Evolutionary conservation across 2,888 invertebrate species (phyloP), one percentile per base, ranked within the genome.

Genomic region (Drosophila mercatorum): DNA sequence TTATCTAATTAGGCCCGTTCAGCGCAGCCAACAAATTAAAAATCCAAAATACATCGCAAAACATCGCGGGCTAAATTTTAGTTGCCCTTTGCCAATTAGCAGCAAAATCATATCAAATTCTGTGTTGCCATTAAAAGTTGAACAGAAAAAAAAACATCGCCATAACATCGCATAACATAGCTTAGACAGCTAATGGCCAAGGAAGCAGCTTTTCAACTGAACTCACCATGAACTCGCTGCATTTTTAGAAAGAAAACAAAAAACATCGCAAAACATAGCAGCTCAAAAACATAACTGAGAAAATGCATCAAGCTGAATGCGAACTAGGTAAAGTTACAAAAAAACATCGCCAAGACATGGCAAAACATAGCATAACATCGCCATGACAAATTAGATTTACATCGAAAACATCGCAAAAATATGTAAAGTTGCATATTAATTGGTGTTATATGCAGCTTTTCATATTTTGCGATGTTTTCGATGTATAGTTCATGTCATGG

Each of bases 1-100:
- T 73, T 55, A 81, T 75, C 72, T 83, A 81, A 85, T 85, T 85
- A 82, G 46, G 52, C 46, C 10, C 41, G 64, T 40, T 67, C 46
- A 28, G 41, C 31, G 31, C 22, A 28, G 11, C 31, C 53, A 40
- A 26, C 22, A 40, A 12, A 52, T 38, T 22, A 14, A 26, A 52
- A 26, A 10, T 3, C 8, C 8, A 26, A 47, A 38, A 55, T 22
- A 46, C 34, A 28, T 36, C 22, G 22, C n/a, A 28, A 46, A 61
- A 26, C 43, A 53, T n/a, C 26, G 36, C 28, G 5, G 8, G 14
- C 38, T 11, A 17, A 17, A 47, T 46, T 40, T 5, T 5, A 28
- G 22, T 40, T 53, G 5, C 14, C 17, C 17, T 36, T 36, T 36
- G 3, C n/a, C 34, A 51, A 51, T 22, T 36, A 36, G 17, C 12